These are phyloP conservation scores for Chanos chanos DNA, from an alignment of 2,797 vertebrate species.

Conservation along the genomic window DNA sequence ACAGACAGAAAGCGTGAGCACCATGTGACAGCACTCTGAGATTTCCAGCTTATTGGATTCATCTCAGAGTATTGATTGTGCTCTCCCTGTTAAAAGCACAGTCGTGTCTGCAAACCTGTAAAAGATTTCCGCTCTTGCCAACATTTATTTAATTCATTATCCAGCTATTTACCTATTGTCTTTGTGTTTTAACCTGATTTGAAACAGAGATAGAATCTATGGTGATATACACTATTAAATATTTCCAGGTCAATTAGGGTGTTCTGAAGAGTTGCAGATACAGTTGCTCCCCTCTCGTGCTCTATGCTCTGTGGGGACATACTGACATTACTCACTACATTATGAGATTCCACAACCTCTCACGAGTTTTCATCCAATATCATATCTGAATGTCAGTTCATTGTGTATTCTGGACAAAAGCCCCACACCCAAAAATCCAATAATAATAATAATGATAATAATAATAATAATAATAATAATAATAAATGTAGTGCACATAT, in stretches of 20 bases:
- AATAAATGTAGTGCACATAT: too few species aligned
- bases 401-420: too few species aligned
- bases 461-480: too few species aligned
- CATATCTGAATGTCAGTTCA: too few species aligned
- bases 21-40: conserved; percentile 9
- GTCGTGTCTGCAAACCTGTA: not conserved
- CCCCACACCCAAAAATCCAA: too few species aligned
- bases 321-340: too few species aligned
- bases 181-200: conserved; percentile 26
- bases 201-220: conserved; percentile 35
- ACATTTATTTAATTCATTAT: conserved; percentile 35
- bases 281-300: too few species aligned
- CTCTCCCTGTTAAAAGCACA: conserved; percentile 25
- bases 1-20: conserved; percentile 30
- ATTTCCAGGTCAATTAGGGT: conserved; percentile 32
- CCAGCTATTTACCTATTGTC: conserved; percentile 34
- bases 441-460: too few species aligned
- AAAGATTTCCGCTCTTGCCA: conserved; percentile 19
- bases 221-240: conserved; percentile 23
- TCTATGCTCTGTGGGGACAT: too few species aligned
- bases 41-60: conserved; percentile 42
- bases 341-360: too few species aligned
- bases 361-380: too few species aligned
- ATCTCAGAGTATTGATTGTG: conserved; percentile 37
- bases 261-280: too few species aligned